Evolutionary conservation across 2,888 invertebrate species (phyloP).

Genomic region (Lordiphosa fenestrarum): DNA sequence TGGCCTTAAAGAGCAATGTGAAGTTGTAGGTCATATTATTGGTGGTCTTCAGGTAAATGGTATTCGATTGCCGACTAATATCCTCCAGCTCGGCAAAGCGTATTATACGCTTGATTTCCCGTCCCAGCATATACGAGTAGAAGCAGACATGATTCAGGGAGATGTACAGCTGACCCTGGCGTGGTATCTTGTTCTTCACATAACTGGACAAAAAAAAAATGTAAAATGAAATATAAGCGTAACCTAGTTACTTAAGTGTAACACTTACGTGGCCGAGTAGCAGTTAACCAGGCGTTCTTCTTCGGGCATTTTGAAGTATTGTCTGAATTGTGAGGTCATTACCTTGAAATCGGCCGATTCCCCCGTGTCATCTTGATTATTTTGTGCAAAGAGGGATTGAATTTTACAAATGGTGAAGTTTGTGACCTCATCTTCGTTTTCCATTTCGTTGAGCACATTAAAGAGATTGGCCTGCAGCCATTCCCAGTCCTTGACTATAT

Average conservation of each 20-base stretch:
- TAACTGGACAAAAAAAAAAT: conserved; percentile 84
- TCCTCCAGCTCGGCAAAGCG: conserved; percentile 89
- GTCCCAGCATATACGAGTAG: conserved; percentile 95
- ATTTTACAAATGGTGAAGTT: conserved; percentile 98
- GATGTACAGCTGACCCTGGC: conserved; percentile 99
- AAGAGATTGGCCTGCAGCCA: conserved; percentile 95
- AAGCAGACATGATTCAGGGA: conserved; percentile 98
- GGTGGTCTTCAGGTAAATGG: conserved; percentile 90
- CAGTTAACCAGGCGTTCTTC: conserved; percentile 98
- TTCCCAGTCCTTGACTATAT: conserved; percentile 95
- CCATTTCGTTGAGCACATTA: conserved; percentile 93
- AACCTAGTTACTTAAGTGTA: fast-evolving
- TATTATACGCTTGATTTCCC: conserved; percentile 92
- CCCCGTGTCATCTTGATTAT: conserved; percentile 78
- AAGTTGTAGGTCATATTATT: conserved; percentile 92
- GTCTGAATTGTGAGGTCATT: conserved; percentile 92
- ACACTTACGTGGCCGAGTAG: conserved; percentile 92
- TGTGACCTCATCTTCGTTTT: conserved; percentile 95
- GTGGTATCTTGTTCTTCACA: conserved; percentile 94
- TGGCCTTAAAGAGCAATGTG: conserved; percentile 93
- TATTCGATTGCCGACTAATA: conserved; percentile 89
- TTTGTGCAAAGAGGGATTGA: conserved; percentile 93
- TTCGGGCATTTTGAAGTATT: conserved; percentile 93
- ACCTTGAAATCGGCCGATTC: conserved; percentile 83
- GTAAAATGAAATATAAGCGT: not conserved